Base-by-base conservation (phyloP, 2,888 invertebrate species). In the Phrixothrix hirtus region DNA sequence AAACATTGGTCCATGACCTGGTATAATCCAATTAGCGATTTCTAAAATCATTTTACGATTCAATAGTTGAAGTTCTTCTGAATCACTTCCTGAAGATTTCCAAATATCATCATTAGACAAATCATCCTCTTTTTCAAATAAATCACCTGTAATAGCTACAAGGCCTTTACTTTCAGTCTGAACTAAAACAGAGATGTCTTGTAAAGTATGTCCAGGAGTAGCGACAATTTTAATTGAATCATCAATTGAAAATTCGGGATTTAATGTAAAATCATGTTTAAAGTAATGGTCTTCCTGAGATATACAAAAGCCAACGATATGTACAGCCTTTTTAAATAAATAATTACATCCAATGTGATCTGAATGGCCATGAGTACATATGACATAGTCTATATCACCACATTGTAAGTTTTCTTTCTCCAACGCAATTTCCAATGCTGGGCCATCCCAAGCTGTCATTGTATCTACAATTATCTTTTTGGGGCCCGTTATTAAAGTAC, bases 321-420 rank as follows among this genome's bases (percentile, higher is more conserved):
- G 94, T 21, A 68, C 68, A 2, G 95, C 93, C 46, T 87, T 83
- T 15, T 84, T 75, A 72, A 97, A 97, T 26, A 97, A 79, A 76
- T 95, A 92, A 69, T 96, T 91, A 72, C 95, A 95, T 32, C 97
- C 97, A 56, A 87, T 85, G 68, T 97, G 96, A 76, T 97, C 97
- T 0, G 93, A 88, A 75, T 97, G 97, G 0, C 95, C 92, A 75
- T 97, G 96, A 4, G 95, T 92, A 60, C 90, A 90, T 29, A 97
- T 77, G 1, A 93, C 89, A 71, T 82, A 87, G 61, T 87, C 73
- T 13, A 93, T 85, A 61, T 89, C 80, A 3, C 82, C 77, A 2
- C 84, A 81, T 7, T 64, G 66, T 2, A 89, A 25, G 1, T 79
- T 74, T 39, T 84, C 69, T n/a, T 73, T 68, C 9, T 74, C 58